These are phyloP conservation scores for Phataginus tetradactyla DNA, from an alignment of 2,797 vertebrate species.

Conservation along the genomic window DNA sequence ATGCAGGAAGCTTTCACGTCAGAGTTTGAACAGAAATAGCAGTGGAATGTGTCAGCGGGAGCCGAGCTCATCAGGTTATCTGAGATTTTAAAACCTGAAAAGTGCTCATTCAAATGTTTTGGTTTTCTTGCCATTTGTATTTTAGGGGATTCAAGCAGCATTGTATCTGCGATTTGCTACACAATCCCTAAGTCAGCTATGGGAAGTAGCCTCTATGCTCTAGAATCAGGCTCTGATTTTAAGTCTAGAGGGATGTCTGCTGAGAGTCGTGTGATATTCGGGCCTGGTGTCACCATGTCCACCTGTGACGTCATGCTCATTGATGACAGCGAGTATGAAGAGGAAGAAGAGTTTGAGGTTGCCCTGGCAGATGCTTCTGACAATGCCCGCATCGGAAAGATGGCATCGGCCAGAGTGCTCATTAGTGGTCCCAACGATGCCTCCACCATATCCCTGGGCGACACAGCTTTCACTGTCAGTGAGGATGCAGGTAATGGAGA, in stretches of 20 bases:
- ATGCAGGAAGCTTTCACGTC: neutral
- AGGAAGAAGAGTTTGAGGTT: slow-evolving; percentile 97
- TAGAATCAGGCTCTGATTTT: slow-evolving; percentile 96
- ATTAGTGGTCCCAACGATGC: slow-evolving; percentile 97
- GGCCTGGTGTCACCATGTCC: slow-evolving; percentile 91
- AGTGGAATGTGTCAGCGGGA: neutral
- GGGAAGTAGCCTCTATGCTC: slow-evolving; percentile 92
- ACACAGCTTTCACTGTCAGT: slow-evolving; percentile 92
- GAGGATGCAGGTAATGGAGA: slow-evolving; percentile 94
- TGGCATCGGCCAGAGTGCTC: slow-evolving; percentile 89
- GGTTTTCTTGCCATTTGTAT: slow-evolving; percentile 20
- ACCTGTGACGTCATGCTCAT: slow-evolving; percentile 94
- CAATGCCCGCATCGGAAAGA: slow-evolving; percentile 91
- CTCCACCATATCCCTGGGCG: slow-evolving; percentile 93
- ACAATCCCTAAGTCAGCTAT: slow-evolving; percentile 92
- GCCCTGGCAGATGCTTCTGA: slow-evolving; percentile 91
- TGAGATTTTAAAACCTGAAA: neutral
- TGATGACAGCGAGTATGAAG: slow-evolving; percentile 98
- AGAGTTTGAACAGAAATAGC: neutral
- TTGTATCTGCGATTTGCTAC: slow-evolving; percentile 95
- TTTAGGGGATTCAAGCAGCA: slow-evolving; percentile 93
- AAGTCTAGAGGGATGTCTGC: slow-evolving; percentile 91
- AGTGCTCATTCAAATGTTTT: fast-evolving
- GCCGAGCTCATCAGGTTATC: neutral
- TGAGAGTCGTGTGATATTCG: slow-evolving; percentile 92